These are phyloP conservation scores for Corythoichthys haematopterus DNA, from an alignment of 2,113 vertebrate species.

Conservation along the genomic window DNA sequence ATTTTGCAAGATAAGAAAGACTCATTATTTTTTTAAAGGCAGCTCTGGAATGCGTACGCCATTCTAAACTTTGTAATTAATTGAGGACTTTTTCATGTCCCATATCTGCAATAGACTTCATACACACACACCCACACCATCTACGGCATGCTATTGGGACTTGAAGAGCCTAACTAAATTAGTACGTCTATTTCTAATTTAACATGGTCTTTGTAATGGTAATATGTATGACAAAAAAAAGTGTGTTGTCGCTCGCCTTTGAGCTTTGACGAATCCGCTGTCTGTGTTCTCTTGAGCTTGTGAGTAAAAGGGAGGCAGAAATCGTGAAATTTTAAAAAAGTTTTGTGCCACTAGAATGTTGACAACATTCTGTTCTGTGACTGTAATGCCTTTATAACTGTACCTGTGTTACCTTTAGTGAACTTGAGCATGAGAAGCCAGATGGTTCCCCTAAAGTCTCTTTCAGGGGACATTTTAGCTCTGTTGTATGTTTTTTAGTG, in stretches of 20 bases:
- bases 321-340: conserved; percentile 23
- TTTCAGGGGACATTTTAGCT: no score
- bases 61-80: conserved; percentile 22
- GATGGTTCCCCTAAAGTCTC: not conserved
- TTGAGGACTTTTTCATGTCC: conserved; percentile 19
- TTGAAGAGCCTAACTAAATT: conserved; percentile 33
- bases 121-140: not conserved
- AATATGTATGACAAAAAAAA: conserved; percentile 33
- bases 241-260: conserved; percentile 15
- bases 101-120: conserved; percentile 1
- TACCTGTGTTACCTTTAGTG: not conserved
- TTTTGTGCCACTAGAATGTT: conserved; percentile 12
- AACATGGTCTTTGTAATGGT: conserved; percentile 49
- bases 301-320: not conserved
- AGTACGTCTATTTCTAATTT: conserved; percentile 44
- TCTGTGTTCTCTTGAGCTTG: conserved; percentile 12
- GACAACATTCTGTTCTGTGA: conserved; percentile 7
- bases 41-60: conserved; percentile 8
- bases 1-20: conserved; percentile 3
- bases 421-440: not conserved
- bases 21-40: conserved; percentile 15
- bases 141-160: conserved; percentile 11
- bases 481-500: no score
- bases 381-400: conserved; percentile 1
- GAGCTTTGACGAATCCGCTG: conserved; percentile 30